Evolutionary conservation across 2,888 invertebrate genomes (phyloP).

Genomic region (Cephus rjabovi): DNA sequence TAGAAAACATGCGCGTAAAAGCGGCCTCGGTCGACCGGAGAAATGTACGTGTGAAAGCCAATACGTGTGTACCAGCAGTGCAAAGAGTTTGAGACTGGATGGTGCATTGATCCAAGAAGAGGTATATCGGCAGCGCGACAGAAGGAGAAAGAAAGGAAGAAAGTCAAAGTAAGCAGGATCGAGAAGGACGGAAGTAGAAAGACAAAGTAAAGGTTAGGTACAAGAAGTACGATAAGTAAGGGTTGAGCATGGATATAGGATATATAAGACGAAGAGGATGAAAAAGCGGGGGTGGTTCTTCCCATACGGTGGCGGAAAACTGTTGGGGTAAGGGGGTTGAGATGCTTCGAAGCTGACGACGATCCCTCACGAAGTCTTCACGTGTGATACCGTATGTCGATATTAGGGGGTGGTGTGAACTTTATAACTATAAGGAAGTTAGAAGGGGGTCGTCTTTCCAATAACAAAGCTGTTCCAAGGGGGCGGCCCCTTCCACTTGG

Average conservation of each 20-base stretch:
- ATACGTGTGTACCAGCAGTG: neutral
- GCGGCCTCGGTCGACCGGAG: neutral
- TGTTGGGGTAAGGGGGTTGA: neutral
- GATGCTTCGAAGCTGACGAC: neutral
- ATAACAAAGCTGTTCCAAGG: neutral
- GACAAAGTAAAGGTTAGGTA: neutral
- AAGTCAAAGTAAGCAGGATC: neutral
- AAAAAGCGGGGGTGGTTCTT: neutral
- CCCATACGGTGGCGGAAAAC: neutral
- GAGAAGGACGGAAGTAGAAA: neutral
- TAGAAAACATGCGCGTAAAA: neutral
- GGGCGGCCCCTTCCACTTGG: neutral
- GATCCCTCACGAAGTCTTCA: neutral
- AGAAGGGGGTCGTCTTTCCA: neutral
- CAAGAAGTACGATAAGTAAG: neutral
- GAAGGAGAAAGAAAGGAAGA: conserved; percentile 9
- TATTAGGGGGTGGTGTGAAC: neutral
- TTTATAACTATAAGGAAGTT: neutral
- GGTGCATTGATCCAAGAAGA: conserved; percentile 24
- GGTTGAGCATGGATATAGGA: neutral
- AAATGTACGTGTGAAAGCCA: neutral
- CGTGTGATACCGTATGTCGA: neutral
- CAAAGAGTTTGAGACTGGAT: neutral
- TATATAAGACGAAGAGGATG: neutral
- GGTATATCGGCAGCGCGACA: conserved; percentile 22